Evolutionary conservation across 2,888 invertebrate species (phyloP), one percentile per base, ranked within the genome.

Genomic region (Amiota communis): DNA sequence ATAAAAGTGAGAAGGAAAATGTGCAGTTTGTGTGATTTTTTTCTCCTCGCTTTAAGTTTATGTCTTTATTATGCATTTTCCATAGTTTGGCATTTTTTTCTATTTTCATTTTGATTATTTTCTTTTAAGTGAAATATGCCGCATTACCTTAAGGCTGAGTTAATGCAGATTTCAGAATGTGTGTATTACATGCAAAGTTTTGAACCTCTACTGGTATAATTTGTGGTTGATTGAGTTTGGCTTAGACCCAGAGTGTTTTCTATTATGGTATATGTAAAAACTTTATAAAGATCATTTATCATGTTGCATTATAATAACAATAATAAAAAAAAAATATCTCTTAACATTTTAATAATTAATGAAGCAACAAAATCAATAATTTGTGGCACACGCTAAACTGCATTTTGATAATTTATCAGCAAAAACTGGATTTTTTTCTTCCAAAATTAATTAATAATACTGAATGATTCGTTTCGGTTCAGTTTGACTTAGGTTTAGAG

Each of bases 331-430:
- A 36, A 36, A 6, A 36, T 4, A 36, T 36, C 36, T 36, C 36
- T 36, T 36, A 36, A 20, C 63, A 68, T 68, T 17, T 68, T 53
- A 51, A 53, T 68, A 68, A 68, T 68, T 68, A 68, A 68, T 68
- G 67, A 68, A 48, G 12, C 51, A n/a, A 49, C 51, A 17, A 20
- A 23, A 68, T 68, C 67, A 80, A 84, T 85, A 80, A 76, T 77
- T 79, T 85, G 72, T 74, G 81, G 83, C 81, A 81, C 81, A 81
- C 81, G 83, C 81, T 83, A 84, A 83, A 82, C 78, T 81, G 77
- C 77, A 81, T 77, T 79, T 84, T 78, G 80, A 82, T 81, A 81
- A 83, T 83, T 83, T 83, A 83, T 85, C 84, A 83, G 23, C 15
- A 64, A 65, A 10, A 53, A 13, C 53, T 63, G 13, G 20, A 64